phyloP scores from a whole-genome alignment of 1,140 invertebrate species.

The Notospermus geniculatus region DNA sequence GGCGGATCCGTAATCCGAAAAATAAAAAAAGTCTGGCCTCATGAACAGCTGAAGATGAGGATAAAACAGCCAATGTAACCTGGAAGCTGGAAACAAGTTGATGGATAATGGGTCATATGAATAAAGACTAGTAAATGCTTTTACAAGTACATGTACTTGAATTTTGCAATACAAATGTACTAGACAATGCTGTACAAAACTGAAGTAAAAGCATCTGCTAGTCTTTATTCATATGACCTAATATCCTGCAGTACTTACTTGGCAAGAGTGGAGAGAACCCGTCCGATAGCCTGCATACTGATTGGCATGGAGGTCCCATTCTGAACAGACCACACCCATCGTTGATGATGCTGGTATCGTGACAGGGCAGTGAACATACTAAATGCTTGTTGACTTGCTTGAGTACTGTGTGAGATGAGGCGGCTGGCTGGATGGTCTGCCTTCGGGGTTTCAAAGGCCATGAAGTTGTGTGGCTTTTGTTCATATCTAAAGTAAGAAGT shows the following conservation, averaged over 20 bases:
- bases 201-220: no score
- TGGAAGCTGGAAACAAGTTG: no score
- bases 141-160: no score
- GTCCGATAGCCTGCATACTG: slow-evolving; percentile 57
- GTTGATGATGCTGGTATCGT: slow-evolving; percentile 70
- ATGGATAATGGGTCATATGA: no score
- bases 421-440: slow-evolving; percentile 10
- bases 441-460: slow-evolving; percentile 15
- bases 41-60: no score
- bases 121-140: no score
- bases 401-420: no score
- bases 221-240: slow-evolving; percentile 68
- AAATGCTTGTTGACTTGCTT: slow-evolving; percentile 15
- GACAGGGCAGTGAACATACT: slow-evolving; percentile 69
- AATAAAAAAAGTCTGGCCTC: no score
- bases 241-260: slow-evolving; percentile 62
- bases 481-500: slow-evolving; percentile 61
- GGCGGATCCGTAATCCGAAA: no score
- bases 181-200: no score
- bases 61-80: no score
- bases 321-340: slow-evolving; percentile 63
- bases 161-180: no score
- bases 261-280: slow-evolving; percentile 60
- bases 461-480: slow-evolving; percentile 64
- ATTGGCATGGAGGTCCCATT: slow-evolving; percentile 42